Base-by-base conservation (phyloP, 2,888 invertebrate genomes). In the Catocala sponsa region DNA sequence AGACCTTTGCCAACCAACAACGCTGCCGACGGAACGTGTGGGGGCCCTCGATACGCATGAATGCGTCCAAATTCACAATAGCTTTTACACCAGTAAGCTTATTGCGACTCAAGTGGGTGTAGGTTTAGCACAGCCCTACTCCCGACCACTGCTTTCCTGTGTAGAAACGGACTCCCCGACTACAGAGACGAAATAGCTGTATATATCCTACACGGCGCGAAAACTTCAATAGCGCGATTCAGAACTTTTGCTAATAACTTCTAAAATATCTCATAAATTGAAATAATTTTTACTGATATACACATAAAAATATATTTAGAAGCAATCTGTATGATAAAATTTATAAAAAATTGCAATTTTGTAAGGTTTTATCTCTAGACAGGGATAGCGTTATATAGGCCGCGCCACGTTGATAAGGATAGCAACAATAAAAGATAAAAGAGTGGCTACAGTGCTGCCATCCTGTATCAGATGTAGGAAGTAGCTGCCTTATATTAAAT, bases 151-250 rank as follows among this genome's bases (percentile, higher is more conserved):
- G 63, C 41, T 11, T 51, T 51, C 69, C 78, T 79, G 80, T 69
- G 80, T 79, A 77, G 80, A 77, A 77, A 74, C 78, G 80, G 80
- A 77, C 76, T 74, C 69, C 76, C 76, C 72, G 2, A 0, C 0
- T 0, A 0, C 0, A 0, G 0, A 0, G 0, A 2, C 7, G 2
- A 35, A 77, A 68, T 49, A 38, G 13, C 0, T 35, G 47, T 56
- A 63, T 15, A 32, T 15, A 51, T 47, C 25, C 47, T 13, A 59
- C 55, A 9, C 2, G 10, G 0, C n/a, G 5, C 1, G 58, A 74
- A 72, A 79, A 77, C 55, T 59, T 70, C 47, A 6, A 56, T 62
- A 70, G 51, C 61, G 77, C 63, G 75, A 77, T 65, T 54, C 38
- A 79, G 68, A 10, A 59, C 2, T 65, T 62, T 50, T 10, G 11